These are phyloP conservation scores for Triops longicaudatus DNA, from an alignment of 1,140 invertebrate species.

Conservation along the genomic window DNA sequence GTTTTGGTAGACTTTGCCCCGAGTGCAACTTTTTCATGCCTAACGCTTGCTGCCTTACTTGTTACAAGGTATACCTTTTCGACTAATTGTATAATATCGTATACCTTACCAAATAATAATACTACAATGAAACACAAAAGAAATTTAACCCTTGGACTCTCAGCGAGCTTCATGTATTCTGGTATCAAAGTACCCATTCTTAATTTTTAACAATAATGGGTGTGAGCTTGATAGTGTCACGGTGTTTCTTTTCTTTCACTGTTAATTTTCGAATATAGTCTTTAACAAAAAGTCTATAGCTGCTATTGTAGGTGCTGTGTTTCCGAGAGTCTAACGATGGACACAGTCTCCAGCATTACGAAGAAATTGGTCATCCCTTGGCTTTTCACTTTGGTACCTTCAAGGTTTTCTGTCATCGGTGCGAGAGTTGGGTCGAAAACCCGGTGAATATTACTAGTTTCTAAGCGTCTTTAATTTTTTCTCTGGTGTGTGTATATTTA, in stretches of 20 bases:
- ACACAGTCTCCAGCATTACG: conserved; percentile 64
- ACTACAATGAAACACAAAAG: no score
- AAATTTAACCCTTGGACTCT: no score
- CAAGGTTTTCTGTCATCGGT: conserved; percentile 79
- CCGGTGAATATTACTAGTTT: conserved; percentile 39
- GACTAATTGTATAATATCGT: no score
- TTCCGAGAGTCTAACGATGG: conserved; percentile 71
- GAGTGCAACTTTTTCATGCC: conserved; percentile 57
- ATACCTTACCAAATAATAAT: no score
- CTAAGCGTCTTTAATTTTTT: conserved; percentile 17
- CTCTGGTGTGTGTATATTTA: no score
- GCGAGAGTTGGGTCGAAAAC: conserved; percentile 74
- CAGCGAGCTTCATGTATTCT: no score
- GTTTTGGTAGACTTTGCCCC: conserved; percentile 48
- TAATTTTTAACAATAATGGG: no score
- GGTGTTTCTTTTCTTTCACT: no score
- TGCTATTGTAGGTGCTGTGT: conserved; percentile 33
- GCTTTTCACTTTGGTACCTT: conserved; percentile 69
- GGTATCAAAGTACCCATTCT: no score
- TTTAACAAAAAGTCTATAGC: no score
- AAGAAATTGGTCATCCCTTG: conserved; percentile 53
- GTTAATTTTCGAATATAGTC: no score
- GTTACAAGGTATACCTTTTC: conserved; percentile 54
- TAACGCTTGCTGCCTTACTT: conserved; percentile 79
- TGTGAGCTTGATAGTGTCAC: no score